Base-by-base conservation (phyloP, 2,797 vertebrate genomes). In the Dermochelys coriacea region DNA sequence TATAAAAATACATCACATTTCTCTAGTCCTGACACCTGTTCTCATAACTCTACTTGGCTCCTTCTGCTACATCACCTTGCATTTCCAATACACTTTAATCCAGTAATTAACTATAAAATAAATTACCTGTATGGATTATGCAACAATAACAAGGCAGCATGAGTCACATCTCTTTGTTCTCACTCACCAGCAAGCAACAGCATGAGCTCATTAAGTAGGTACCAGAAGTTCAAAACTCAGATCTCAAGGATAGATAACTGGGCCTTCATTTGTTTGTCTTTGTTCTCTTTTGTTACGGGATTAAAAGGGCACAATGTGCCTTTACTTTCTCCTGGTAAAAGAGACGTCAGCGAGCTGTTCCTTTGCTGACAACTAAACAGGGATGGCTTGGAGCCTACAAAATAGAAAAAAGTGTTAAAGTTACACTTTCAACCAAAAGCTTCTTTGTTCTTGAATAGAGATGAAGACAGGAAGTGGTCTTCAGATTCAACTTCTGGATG, bases 181-280 rank as follows among this genome's bases (percentile, higher is more conserved):
- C 85, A 71, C 83, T 96, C 89, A 77, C 84, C 54, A 91, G 95
- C 2, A 87, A 97, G 95, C 96, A 95, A 68, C 91, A 97, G 61
- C 91, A 51, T 15, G 41, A 94, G 78, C 93, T 97, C 94, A 97
- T 98, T 97, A 89, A 81, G 61, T 34, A 93, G 93, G 97, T 87
- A 90, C 96, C 88, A 87, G 85, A 82, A 92, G 92, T 95, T 94
- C 89, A 94, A 96, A 91, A 93, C 71, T 95, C 84, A 90, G 95
- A 95, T 96, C 96, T 96, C 77, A 97, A 80, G 94, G 94, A 90
- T 90, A 97, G 97, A 97, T 97, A 98, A 97, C 95, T 97, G 89
- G 92, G 90, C 80, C 82, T 97, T 92, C 95, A 93, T 97, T 97
- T 97, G 95, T 95, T 97, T 97, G 91, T 78, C 93, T 97, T 97